Conservation (phyloP, 2,797 vertebrate genomes). For the Labeo calbasu region DNA sequence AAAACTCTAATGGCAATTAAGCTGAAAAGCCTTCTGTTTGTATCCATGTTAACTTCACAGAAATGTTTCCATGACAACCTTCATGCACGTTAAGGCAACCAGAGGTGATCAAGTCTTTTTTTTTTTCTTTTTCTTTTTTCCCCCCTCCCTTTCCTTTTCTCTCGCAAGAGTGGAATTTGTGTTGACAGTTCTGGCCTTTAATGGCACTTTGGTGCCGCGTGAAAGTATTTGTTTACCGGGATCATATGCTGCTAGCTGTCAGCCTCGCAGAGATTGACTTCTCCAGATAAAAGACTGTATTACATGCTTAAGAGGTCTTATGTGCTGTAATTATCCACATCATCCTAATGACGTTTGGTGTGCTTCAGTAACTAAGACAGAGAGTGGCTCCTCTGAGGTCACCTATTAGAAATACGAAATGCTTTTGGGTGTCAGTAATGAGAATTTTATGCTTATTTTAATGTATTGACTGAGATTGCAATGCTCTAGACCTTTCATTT, state of each 20-base stretch:
- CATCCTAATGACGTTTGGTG: conserved; percentile 84
- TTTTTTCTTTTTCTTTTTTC: conserved; percentile 61
- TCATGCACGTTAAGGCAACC: conserved; percentile 95
- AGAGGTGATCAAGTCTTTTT: conserved; percentile 94
- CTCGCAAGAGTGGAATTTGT: conserved; percentile 93
- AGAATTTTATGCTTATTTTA: conserved; percentile 63
- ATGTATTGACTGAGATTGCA: conserved; percentile 26
- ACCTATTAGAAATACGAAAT: conserved; percentile 69
- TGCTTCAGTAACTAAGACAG: conserved; percentile 78
- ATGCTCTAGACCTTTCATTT: conserved; percentile 48
- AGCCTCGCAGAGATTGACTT: conserved; percentile 87
- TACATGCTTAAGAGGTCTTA: conserved; percentile 85
- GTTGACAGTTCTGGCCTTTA: conserved; percentile 99
- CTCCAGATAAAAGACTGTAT: conserved; percentile 92
- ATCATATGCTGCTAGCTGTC: conserved; percentile 96
- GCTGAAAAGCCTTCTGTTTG: conserved; percentile 88
- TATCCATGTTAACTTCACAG: conserved; percentile 88
- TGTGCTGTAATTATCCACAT: conserved; percentile 90
- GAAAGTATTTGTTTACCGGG: conserved; percentile 97
- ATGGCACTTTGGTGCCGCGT: conserved; percentile 91
- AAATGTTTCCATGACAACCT: conserved; percentile 99
- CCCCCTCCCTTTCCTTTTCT: conserved; percentile 56
- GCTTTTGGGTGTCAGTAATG: conserved; percentile 58
- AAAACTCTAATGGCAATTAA: conserved; percentile 91
- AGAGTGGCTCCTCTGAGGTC: conserved; percentile 73